A percentile compares a stretch with the other conserved stretches of the same genome.
phyloP scores from a whole-genome alignment of 2,113 vertebrate genomes.

The Semicossyphus pulcher region DNA sequence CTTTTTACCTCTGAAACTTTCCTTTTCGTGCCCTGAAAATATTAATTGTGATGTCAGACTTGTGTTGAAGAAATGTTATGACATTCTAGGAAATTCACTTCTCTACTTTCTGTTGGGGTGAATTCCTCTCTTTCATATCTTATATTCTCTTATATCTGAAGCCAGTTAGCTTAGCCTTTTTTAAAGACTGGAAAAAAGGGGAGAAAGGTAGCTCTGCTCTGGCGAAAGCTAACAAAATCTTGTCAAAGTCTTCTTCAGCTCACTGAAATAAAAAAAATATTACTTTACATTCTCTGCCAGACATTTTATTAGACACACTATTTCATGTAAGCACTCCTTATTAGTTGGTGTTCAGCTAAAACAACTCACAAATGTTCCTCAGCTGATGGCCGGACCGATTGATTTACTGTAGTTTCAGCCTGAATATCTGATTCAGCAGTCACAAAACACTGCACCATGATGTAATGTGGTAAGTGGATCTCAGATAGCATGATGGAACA shows the following conservation, averaged over 20 bases:
- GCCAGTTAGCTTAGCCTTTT: not conserved
- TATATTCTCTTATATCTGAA: too few species aligned
- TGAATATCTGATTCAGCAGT: slow-evolving; percentile 12
- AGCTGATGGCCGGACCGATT: not conserved
- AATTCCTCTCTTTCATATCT: too few species aligned
- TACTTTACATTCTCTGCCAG: too few species aligned
- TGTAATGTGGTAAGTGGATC: not conserved
- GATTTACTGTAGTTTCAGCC: not conserved
- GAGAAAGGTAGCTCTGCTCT: too few species aligned
- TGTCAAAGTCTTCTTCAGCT: too few species aligned
- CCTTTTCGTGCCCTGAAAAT: not conserved
- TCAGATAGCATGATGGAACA: not conserved
- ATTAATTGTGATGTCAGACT: too few species aligned
- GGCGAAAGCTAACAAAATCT: too few species aligned
- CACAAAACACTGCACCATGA: not conserved
- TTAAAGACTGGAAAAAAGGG: slow-evolving; percentile 7
- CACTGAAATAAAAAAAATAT: too few species aligned
- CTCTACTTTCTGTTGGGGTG: not conserved
- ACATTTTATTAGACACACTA: too few species aligned
- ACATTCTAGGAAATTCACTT: slow-evolving; percentile 11
- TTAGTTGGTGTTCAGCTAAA: not conserved
- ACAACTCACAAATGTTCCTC: not conserved
- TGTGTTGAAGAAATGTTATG: too few species aligned
- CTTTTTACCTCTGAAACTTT: not conserved
- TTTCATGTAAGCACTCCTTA: too few species aligned